Base-by-base conservation (phyloP, 2,888 invertebrate species). In the Eupeodes latifasciatus region DNA sequence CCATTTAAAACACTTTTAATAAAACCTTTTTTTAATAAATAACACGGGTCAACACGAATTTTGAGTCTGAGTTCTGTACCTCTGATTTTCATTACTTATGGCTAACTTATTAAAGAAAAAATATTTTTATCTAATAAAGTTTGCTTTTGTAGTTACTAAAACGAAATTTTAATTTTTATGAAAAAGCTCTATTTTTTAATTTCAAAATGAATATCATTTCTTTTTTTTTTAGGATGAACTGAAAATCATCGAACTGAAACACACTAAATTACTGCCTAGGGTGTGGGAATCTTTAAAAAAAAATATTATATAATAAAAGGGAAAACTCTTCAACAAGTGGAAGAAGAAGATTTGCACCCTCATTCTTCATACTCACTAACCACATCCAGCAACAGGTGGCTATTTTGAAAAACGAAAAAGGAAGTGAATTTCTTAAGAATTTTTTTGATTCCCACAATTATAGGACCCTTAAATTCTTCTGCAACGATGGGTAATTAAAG, bases 361-460 rank as follows among this genome's bases (percentile, higher is more conserved):
- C 19, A 55, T 12, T 71, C 69, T 12, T 71, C 9, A 40, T 7
- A 40, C 9, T 40, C 9, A 71, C 34, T 47, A 34, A 49, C 57
- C 72, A 34, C 72, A 47, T 27, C 57, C 71, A 36, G 10, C 57
- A 72, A 72, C 59, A 72, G 72, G 72, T 72, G 72, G 14, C n/a
- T 11, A 47, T 47, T n/a, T 40, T 40, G 5, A n/a, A 72, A 59
- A 55, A 34, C 16, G 11, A 47, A 59, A 40, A 72, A 59, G 47
- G 72, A 59, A 72, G 71, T 71, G 55, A 36, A 55, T 55, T 55
- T 71, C 55, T 71, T 40, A 55, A 44, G 57, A 59, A 57, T 1
- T 14, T 57, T 47, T 59, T 72, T 27, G 53, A 19, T 77, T 74
- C 74, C 47, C 77, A 78, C 81, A 83, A 74, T 77, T 40, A 74